Conservation (phyloP, 2,797 vertebrate species). For the Melopsittacus undulatus region DNA sequence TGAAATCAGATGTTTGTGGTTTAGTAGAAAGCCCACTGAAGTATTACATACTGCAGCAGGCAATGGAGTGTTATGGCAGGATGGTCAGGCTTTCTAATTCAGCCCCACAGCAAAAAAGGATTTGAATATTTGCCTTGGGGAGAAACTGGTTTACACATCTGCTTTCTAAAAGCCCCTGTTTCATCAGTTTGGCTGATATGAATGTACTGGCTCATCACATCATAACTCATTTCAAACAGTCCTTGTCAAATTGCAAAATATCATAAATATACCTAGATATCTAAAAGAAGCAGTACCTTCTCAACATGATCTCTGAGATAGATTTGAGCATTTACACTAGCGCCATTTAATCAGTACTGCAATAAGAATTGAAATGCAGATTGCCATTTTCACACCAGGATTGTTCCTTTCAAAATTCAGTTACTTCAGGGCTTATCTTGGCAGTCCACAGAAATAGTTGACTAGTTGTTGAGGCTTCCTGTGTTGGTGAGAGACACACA, state of each 20-base stretch:
- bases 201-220: background rate
- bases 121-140: background rate
- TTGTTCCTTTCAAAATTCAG: background rate
- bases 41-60: background rate
- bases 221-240: background rate
- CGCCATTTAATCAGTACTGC: background rate
- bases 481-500: background rate
- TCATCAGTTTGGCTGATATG: background rate
- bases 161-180: background rate
- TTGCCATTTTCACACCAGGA: background rate
- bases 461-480: background rate
- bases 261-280: background rate
- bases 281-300: background rate
- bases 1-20: background rate
- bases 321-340: background rate
- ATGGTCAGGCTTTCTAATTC: background rate
- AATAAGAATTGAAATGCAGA: background rate
- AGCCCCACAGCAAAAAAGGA: background rate
- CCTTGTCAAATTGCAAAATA: background rate
- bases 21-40: rapidly evolving
- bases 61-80: background rate
- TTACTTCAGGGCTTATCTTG: background rate
- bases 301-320: background rate
- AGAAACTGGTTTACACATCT: background rate
- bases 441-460: background rate